phyloP scores from a whole-genome alignment of 1,140 invertebrate genomes.

The Drosophila navojoa region DNA sequence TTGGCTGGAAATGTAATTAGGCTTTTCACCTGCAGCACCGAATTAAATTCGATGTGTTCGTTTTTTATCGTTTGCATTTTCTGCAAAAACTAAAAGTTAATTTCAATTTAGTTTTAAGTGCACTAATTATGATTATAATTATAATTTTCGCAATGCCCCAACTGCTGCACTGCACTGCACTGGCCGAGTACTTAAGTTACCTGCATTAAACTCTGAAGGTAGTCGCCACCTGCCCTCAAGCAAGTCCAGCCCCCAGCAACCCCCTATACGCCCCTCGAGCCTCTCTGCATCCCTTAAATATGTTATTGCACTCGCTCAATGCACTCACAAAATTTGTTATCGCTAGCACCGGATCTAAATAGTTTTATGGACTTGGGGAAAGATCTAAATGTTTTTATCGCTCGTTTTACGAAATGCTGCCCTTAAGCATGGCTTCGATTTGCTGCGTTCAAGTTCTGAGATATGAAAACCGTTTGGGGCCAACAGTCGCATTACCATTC shows the following conservation, averaged over 20 bases:
- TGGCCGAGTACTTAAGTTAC: not conserved
- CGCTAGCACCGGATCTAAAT: slow-evolving; percentile 11
- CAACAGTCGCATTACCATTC: not conserved
- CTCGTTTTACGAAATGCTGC: slow-evolving; percentile 20
- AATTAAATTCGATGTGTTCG: slow-evolving; percentile 49
- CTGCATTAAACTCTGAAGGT: not conserved
- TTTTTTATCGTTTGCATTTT: slow-evolving; percentile 27
- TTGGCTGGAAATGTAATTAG: slow-evolving; percentile 56
- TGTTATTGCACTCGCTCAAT: slow-evolving; percentile 20
- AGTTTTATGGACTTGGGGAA: slow-evolving; percentile 25
- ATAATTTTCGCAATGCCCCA: slow-evolving; percentile 30
- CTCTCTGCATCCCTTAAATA: not conserved
- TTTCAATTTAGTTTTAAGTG: slow-evolving; percentile 54
- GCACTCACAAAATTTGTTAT: slow-evolving; percentile 24
- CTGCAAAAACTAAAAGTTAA: slow-evolving; percentile 16
- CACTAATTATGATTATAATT: slow-evolving; percentile 68
- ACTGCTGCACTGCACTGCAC: slow-evolving; percentile 7
- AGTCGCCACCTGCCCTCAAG: not conserved
- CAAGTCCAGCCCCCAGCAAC: not conserved
- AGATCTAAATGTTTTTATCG: slow-evolving; percentile 24
- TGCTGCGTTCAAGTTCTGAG: slow-evolving; percentile 4
- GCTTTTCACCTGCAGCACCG: slow-evolving; percentile 70
- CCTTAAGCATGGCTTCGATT: slow-evolving; percentile 20
- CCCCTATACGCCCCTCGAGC: not conserved
- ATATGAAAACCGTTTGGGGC: not conserved